Evolutionary conservation across 2,797 vertebrate genomes (phyloP).

Genomic region (Acomys russatus): DNA sequence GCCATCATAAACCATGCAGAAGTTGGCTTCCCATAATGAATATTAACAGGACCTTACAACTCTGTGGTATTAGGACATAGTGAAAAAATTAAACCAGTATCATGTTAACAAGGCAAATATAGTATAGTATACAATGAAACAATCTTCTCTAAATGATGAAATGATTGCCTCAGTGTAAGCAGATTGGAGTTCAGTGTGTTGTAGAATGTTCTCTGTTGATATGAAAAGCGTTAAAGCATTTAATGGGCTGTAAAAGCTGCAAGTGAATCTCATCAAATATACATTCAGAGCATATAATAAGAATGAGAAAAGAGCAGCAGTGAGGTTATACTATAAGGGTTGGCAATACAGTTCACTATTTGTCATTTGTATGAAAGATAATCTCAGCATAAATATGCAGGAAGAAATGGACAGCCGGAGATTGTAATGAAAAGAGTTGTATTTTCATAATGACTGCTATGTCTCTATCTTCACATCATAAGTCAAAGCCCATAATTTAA

Average conservation of each 20-base stretch:
- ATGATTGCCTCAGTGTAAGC: not conserved
- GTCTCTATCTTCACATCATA: constrained; percentile 30
- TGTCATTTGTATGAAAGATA: constrained; percentile 61
- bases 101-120: not conserved
- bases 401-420: constrained; percentile 55
- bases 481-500: constrained; percentile 53
- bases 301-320: not conserved
- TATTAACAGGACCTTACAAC: not conserved
- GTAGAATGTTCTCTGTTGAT: not conserved
- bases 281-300: constrained; percentile 38
- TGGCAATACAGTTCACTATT: constrained; percentile 14
- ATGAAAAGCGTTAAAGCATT: not conserved
- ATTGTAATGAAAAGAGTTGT: not conserved
- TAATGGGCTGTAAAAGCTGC: constrained; percentile 21
- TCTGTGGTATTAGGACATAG: not conserved
- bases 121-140: not conserved
- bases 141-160: constrained; percentile 1
- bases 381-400: not conserved
- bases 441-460: constrained; percentile 61
- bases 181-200: not conserved
- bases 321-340: not conserved
- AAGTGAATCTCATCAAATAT: constrained; percentile 35
- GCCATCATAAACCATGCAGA: not conserved
- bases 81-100: not conserved
- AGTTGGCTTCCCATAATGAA: not conserved